Conservation (phyloP, 2,797 vertebrate species). For the Rallus crepitans region DNA sequence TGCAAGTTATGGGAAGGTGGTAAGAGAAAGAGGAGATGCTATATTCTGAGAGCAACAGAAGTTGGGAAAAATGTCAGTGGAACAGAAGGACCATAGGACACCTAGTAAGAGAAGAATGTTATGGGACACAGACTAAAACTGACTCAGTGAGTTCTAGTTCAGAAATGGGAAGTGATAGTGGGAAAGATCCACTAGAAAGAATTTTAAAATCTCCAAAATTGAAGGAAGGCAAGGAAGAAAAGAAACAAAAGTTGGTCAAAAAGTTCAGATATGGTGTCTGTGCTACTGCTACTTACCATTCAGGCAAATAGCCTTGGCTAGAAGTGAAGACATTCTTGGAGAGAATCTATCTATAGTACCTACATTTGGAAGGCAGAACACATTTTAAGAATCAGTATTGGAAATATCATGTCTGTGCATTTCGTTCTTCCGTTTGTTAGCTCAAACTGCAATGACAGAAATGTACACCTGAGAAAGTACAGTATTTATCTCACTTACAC, state of each 20-base stretch:
- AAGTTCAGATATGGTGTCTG: accelerated
- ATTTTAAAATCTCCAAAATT: neutral
- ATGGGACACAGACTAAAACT: neutral
- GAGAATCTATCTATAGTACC: neutral
- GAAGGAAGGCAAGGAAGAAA: neutral
- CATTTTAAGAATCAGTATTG: neutral
- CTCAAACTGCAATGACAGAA: neutral
- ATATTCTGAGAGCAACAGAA: neutral
- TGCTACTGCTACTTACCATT: neutral
- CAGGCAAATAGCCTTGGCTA: neutral
- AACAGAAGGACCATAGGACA: neutral
- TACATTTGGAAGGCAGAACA: neutral
- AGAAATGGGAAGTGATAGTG: neutral
- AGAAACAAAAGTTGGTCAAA: neutral
- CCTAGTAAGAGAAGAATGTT: neutral
- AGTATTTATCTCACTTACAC: neutral
- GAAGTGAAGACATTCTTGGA: neutral
- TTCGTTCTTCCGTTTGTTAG: neutral
- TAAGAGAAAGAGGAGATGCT: neutral
- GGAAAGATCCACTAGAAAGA: neutral
- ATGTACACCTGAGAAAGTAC: neutral
- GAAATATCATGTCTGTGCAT: accelerated
- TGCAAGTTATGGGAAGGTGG: neutral
- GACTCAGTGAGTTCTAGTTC: neutral
- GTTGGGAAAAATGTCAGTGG: neutral